Percentiles rank a stretch among this genome's conserved stretches.
Conservation (phyloP, 37 sponge, comb jelly and placozoan genomes). For the Dysidea cf. avara region DNA sequence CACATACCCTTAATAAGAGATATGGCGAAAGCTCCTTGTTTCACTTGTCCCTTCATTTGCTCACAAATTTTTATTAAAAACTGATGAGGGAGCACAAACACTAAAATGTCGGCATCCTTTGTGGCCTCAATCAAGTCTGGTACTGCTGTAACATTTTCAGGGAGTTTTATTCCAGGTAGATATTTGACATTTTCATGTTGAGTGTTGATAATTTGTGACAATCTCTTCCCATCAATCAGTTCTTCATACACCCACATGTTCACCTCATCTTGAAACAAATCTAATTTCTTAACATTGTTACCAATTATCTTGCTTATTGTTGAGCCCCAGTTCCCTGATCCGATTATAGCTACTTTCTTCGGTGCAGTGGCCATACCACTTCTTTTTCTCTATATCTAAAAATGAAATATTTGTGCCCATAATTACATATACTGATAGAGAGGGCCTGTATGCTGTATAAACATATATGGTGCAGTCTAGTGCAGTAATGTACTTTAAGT, state of each 20-base stretch:
- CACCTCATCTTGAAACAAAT: slow-evolving; percentile 59
- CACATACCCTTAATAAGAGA: slow-evolving; percentile 98
- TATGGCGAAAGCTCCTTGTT: slow-evolving; percentile 76
- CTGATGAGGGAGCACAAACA: slow-evolving; percentile 98
- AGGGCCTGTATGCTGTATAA: too few species aligned
- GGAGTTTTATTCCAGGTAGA: slow-evolving; percentile 85
- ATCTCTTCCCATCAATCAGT: slow-evolving; percentile 82
- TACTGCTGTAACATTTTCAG: slow-evolving; percentile 91
- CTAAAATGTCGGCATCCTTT: slow-evolving; percentile 79
- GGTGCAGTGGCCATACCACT: too few species aligned
- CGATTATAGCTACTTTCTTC: slow-evolving; percentile 70
- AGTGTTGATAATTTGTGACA: slow-evolving; percentile 91
- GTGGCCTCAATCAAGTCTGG: slow-evolving; percentile 77
- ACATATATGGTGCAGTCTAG: too few species aligned
- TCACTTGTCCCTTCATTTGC: slow-evolving; percentile 70
- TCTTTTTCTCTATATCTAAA: too few species aligned
- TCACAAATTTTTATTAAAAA: slow-evolving; percentile 84
- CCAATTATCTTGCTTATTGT: slow-evolving; percentile 92
- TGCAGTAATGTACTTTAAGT: too few species aligned
- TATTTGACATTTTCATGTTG: slow-evolving; percentile 95
- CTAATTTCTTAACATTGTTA: slow-evolving; percentile 45
- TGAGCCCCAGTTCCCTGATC: slow-evolving; percentile 97
- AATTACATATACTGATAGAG: too few species aligned
- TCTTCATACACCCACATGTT: slow-evolving; percentile 97
- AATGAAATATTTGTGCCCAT: too few species aligned